Conservation (phyloP, 2,113 vertebrate species). For the Anser cygnoides region DNA sequence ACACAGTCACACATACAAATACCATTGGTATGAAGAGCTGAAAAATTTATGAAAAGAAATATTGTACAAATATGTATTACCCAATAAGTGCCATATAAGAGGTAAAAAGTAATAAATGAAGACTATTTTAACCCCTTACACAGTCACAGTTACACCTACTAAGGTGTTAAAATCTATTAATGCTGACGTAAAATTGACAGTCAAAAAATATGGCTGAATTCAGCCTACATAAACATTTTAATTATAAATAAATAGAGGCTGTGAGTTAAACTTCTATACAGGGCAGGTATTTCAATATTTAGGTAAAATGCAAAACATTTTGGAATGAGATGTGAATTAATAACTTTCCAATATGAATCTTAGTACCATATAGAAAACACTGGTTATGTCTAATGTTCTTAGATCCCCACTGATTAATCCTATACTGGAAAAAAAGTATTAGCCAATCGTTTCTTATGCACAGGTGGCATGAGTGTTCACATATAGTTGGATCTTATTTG, state of each 20-base stretch:
- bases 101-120: background rate
- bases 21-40: background rate
- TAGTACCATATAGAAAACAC: background rate
- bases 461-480: background rate
- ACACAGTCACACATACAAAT: background rate
- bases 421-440: background rate
- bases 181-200: background rate
- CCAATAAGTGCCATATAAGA: background rate
- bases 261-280: background rate
- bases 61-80: background rate
- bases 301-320: background rate
- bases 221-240: background rate
- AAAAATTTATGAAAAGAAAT: conserved; percentile 1
- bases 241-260: background rate
- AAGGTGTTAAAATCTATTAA: background rate
- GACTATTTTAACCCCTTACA: background rate
- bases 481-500: background rate
- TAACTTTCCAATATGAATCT: background rate
- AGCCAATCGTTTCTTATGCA: background rate
- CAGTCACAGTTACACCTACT: background rate
- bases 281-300: background rate
- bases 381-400: conserved; percentile 49
- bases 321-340: background rate
- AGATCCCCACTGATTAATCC: conserved; percentile 38
- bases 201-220: background rate